Conservation (phyloP, 2,113 vertebrate genomes). For the Istiophorus platypterus region DNA sequence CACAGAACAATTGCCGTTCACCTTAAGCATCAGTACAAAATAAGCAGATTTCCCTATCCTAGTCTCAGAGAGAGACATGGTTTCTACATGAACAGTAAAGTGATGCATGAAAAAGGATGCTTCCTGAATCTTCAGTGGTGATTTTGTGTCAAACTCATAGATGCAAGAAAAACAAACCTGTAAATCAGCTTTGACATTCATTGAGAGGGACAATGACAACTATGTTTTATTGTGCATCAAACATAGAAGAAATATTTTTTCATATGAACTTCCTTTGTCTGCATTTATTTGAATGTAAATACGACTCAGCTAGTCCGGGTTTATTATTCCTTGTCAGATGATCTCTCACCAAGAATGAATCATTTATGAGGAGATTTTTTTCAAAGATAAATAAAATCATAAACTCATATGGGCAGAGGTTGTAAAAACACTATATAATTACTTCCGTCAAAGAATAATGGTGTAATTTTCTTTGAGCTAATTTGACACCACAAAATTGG, state of each 20-base stretch:
- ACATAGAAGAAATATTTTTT: conserved; percentile 78
- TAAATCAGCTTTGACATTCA: conserved; percentile 77
- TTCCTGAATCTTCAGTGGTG: conserved; percentile 38
- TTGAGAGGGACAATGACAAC: conserved; percentile 75
- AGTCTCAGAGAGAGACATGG: conserved; percentile 52
- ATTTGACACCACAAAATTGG: conserved; percentile 83
- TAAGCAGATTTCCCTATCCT: conserved; percentile 14
- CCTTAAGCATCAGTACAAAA: conserved; percentile 25
- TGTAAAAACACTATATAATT: conserved; percentile 73
- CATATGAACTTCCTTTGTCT: conserved; percentile 77
- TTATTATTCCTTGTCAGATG: conserved; percentile 83
- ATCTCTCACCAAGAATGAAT: conserved; percentile 76
- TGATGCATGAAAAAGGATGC: conserved; percentile 16
- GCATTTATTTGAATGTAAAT: conserved; percentile 85
- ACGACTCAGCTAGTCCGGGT: conserved; percentile 64
- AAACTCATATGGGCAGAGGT: conserved; percentile 75
- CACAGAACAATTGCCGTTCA: conserved; percentile 20
- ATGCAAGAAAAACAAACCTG: conserved; percentile 65
- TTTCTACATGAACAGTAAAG: conserved; percentile 38
- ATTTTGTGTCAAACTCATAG: conserved; percentile 72
- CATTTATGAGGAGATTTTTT: conserved; percentile 84
- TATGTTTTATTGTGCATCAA: conserved; percentile 79
- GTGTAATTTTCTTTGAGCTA: conserved; percentile 79
- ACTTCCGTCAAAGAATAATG: conserved; percentile 66
- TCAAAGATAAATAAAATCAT: conserved; percentile 82